Evolutionary conservation across 2,888 invertebrate genomes (phyloP), one percentile per base, ranked within the genome.

Genomic region (Rhogogaster chlorosoma): DNA sequence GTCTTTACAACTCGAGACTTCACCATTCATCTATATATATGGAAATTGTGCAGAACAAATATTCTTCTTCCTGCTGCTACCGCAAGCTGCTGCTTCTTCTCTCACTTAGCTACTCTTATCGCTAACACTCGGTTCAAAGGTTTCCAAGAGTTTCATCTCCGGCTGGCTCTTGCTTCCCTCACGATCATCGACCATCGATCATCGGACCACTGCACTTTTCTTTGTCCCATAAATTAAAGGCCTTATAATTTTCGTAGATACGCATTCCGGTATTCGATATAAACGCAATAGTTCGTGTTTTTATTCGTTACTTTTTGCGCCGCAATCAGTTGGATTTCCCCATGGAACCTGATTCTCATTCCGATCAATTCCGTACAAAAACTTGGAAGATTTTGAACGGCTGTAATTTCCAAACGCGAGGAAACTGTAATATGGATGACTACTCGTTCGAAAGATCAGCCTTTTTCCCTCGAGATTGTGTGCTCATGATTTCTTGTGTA

Each of bases 141-240:
- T 73, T 73, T 22, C 42, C 38, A 22, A 10, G 22, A 42, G 38
- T 42, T 75, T 75, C 75, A 70, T 83, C 75, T 26, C 15, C 75
- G 45, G 18, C 2, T 10, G 64, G 61, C 26, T 64, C 61, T 75
- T 77, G 57, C 12, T 82, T 45, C 45, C 70, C 83, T 75, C 82
- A n/a, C 78, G 85, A 83, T 84, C 84, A 87, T 75, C 82, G 38
- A 84, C 83, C 71, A 86, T 87, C 78, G 85, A 83, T 85, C 83
- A 18, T 67, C 67, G 29, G 32, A 32, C 67, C 32, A 42, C 42
- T 42, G 71, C 71, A 42, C 71, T 73, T 42, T 73, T 73, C 71
- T 73, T 36, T 73, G 71, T 73, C 71, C 22, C 42, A 73, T 22
- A 22, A 42, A 22, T 29, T 22, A 67, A 32, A 1, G 32, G 67